A percentile compares a stretch with the other conserved stretches of the same genome.
phyloP scores from a whole-genome alignment of 2,113 vertebrate genomes.

The Cynopterus brachyotis region DNA sequence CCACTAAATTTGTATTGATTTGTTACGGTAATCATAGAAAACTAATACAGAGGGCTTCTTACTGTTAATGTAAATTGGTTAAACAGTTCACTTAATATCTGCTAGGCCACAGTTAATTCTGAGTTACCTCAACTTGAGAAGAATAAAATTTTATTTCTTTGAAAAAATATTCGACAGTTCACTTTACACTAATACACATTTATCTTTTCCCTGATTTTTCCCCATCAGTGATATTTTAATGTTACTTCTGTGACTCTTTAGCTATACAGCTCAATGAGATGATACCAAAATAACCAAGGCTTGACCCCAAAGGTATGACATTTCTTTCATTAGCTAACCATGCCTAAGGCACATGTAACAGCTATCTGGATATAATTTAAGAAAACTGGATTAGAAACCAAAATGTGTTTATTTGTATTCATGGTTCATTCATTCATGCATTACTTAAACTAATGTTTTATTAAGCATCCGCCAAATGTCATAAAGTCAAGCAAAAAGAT shows the following conservation, averaged over 20 bases:
- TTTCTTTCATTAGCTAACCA: slow-evolving; percentile 22
- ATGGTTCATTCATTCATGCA: neutral
- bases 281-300: neutral
- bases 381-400: slow-evolving; percentile 3
- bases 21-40: neutral
- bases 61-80: neutral
- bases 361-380: neutral
- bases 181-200: neutral
- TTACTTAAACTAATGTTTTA: slow-evolving; percentile 31
- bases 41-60: neutral
- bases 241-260: neutral
- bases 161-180: neutral
- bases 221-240: neutral
- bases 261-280: neutral
- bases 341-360: neutral
- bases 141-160: neutral
- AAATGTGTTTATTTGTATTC: slow-evolving; percentile 37
- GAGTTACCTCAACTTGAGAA: neutral
- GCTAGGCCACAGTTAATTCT: neutral
- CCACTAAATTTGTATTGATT: neutral
- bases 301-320: neutral
- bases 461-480: slow-evolving; percentile 14
- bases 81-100: neutral
- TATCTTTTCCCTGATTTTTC: neutral
- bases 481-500: neutral